Conservation (phyloP, 1,140 invertebrate species). For the Calosoma granatense region DNA sequence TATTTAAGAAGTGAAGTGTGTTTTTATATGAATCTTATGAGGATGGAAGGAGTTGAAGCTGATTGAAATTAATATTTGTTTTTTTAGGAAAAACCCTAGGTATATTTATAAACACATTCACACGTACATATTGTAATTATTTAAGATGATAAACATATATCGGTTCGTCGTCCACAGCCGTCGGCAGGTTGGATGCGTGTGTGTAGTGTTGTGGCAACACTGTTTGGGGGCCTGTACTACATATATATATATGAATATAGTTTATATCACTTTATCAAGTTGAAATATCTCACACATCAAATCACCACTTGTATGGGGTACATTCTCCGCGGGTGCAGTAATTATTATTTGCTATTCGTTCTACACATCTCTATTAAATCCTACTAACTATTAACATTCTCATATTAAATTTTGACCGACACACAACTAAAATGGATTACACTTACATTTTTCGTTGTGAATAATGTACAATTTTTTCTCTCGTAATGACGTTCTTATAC, state of each 20-base stretch:
- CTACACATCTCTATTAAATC: too few relatives aligned
- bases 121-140: slow-evolving; percentile 29
- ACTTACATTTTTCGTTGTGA: slow-evolving; percentile 28
- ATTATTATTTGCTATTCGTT: too few relatives aligned
- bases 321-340: too few relatives aligned
- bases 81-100: slow-evolving; percentile 24
- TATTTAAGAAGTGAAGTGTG: too few relatives aligned
- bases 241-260: slow-evolving; percentile 22
- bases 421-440: slow-evolving; percentile 14
- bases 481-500: neutral
- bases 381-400: slow-evolving; percentile 18
- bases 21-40: too few relatives aligned
- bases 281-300: slow-evolving; percentile 14
- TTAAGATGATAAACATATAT: slow-evolving; percentile 14
- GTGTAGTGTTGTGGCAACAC: too few relatives aligned
- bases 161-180: too few relatives aligned
- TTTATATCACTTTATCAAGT: slow-evolving; percentile 20
- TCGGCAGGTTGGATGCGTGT: too few relatives aligned
- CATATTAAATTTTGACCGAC: slow-evolving; percentile 23
- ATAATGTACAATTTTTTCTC: slow-evolving; percentile 24
- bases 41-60: neutral
- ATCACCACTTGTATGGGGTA: too few relatives aligned
- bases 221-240: too few relatives aligned
- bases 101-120: slow-evolving; percentile 34
- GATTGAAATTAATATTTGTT: slow-evolving; percentile 11